Base-by-base conservation (phyloP, 2,113 vertebrate genomes). In the Steatornis caripensis region DNA sequence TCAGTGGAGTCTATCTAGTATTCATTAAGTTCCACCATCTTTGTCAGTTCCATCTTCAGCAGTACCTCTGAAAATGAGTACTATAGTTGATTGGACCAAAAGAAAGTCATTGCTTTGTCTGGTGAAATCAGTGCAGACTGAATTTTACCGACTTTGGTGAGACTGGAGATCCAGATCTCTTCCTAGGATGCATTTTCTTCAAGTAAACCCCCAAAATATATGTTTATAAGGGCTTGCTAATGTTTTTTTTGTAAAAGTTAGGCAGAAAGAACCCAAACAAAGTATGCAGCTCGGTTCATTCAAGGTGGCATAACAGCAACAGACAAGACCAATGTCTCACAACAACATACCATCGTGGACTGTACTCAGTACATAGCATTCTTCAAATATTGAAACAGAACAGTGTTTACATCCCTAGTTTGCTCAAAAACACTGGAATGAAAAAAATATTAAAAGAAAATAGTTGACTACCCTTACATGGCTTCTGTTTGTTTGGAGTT, bases 301-400 rank as follows among this genome's bases (percentile, higher is more conserved):
- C 8, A 7, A 95, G 72, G 84, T 95, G 80, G 92, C 29, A 11
- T 23, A 84, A 65, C 45, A 95, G 65, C 39, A 87, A 49, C 41
- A 94, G 68, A 71, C 36, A 46, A 75, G 57, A 82, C 64, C 30
- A 26, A 82, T 34, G 53, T 54, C 72, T 93, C 80, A 78, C 48
- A 94, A 74, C 74, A 90, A 37, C 58, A 27, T 82, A 69, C 65
- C 76, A 78, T 32, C 53, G 45, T 37, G 61, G 51, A 79, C 48
- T 36, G 48, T 61, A 41, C 65, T 88, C 21, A 26, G 92, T 87
- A 76, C 84, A 61, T 18, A 84, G 36, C 39, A 93, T 93, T 91
- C 94, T 87, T 89, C 61, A 95, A 95, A 93, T 92, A 93, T 78
- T 95, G 96, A 95, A 95, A 92, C 29, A 95, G 84, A 58, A 75